phyloP scores from a whole-genome alignment of 2,113 vertebrate species.

The Falco punctatus region DNA sequence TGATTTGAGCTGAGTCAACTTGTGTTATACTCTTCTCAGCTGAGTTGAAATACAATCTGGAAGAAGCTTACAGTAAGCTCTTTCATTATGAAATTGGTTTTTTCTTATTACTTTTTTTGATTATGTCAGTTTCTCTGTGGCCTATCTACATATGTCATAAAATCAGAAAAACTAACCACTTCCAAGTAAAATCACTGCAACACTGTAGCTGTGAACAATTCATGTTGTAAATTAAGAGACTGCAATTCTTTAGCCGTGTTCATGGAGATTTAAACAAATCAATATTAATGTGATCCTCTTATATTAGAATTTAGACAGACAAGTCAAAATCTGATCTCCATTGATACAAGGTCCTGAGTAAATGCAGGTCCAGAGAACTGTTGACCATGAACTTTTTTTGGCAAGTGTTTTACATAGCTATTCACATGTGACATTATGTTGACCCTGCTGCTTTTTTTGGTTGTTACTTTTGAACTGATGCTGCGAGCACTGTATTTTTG shows the following conservation, averaged over 20 bases:
- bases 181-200: neutral
- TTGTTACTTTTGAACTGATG: neutral
- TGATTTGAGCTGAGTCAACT: constrained; percentile 7
- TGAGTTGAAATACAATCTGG: neutral
- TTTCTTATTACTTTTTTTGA: neutral
- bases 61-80: neutral
- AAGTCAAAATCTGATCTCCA: neutral
- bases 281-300: neutral
- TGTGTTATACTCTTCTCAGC: neutral
- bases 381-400: neutral
- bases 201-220: rapidly evolving
- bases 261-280: neutral
- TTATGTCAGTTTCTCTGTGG: neutral
- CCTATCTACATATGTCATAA: neutral
- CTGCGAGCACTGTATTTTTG: neutral
- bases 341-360: neutral
- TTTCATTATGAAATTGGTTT: neutral
- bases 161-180: neutral
- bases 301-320: neutral
- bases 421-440: neutral
- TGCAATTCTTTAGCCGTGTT: neutral
- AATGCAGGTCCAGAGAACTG: neutral
- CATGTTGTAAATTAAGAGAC: neutral
- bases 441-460: neutral
- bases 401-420: neutral